phyloP scores from a whole-genome alignment of 1,140 invertebrate species.

The Chrysopa pallens region DNA sequence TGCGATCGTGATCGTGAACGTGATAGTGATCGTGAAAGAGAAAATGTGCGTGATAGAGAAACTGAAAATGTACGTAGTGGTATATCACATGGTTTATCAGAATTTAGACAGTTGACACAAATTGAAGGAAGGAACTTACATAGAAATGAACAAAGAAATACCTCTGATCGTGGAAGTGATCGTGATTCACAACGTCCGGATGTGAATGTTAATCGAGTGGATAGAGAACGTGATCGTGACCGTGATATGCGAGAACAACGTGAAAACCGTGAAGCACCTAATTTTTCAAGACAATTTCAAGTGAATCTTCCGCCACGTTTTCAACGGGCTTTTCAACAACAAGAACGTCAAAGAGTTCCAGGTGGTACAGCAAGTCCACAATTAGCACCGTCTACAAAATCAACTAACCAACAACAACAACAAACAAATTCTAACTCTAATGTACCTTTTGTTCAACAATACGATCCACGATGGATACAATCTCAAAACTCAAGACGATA shows the following conservation, averaged over 20 bases:
- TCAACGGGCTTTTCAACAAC: conserved; percentile 22
- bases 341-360: conserved; percentile 9
- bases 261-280: conserved; percentile 24
- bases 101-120: conserved; percentile 23
- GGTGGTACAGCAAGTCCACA: conserved; percentile 7
- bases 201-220: conserved; percentile 11
- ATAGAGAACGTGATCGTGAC: conserved; percentile 22
- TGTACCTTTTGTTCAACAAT: conserved; percentile 27
- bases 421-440: conserved; percentile 1
- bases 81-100: conserved; percentile 5
- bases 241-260: conserved; percentile 12
- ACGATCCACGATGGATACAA: conserved; percentile 24
- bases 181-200: conserved; percentile 12
- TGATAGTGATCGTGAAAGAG: conserved; percentile 4
- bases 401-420: conserved; percentile 8
- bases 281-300: conserved; percentile 54
- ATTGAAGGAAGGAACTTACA: conserved; percentile 23
- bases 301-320: conserved; percentile 71
- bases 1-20: conserved; percentile 4
- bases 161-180: background rate
- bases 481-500: background rate
- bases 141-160: conserved; percentile 6
- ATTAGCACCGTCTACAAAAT: conserved; percentile 8
- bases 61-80: conserved; percentile 7
- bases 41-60: conserved; percentile 9